Percentiles rank a stretch among this genome's conserved stretches.
Evolutionary conservation across 2,113 vertebrate species (phyloP).

Genomic region (Rhinogobius similis): DNA sequence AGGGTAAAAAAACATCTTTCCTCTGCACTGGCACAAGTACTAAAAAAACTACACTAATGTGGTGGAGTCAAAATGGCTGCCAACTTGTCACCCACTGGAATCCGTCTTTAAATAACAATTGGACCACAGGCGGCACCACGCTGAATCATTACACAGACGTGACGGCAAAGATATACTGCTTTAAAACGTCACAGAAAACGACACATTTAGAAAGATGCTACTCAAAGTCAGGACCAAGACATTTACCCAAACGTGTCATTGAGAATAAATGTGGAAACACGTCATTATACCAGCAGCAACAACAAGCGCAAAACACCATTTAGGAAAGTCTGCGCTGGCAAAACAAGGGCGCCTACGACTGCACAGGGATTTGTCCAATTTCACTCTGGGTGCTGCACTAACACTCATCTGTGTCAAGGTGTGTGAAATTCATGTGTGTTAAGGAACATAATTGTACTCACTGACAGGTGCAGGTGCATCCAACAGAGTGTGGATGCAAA

Average conservation of each 20-base stretch:
- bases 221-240: not conserved
- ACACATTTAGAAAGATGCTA: not conserved
- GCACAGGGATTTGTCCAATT: not conserved
- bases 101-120: constrained; percentile 51
- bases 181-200: constrained; percentile 7
- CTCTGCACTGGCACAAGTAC: constrained; percentile 14
- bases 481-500: no score
- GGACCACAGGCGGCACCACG: constrained; percentile 38
- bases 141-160: constrained; percentile 32
- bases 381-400: no score
- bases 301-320: not conserved
- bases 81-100: constrained; percentile 34
- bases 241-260: not conserved
- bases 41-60: constrained; percentile 13
- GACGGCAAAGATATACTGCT: constrained; percentile 19
- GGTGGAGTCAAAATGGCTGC: constrained; percentile 21
- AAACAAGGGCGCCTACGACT: not conserved
- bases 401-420: no score
- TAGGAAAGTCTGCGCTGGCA: not conserved
- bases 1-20: not conserved
- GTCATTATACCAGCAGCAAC: constrained; percentile 2
- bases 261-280: constrained; percentile 6
- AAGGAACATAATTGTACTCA: no score
- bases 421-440: no score
- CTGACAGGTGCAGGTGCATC: no score